Evolutionary conservation across 1,140 invertebrate species (phyloP).

Genomic region (Charaxes varanes): DNA sequence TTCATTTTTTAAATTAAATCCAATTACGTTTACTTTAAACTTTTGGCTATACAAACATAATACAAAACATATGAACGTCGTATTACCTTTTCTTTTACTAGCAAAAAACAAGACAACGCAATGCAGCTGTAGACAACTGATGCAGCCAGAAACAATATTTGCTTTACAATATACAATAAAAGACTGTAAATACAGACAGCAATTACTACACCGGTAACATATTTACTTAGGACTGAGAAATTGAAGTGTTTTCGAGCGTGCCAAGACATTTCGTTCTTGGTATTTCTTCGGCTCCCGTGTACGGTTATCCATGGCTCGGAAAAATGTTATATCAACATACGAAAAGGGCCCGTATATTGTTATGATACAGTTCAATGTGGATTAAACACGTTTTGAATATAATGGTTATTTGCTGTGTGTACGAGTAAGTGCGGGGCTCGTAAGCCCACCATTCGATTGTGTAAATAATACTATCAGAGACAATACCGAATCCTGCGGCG

Average conservation of each 20-base stretch:
- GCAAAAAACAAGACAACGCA: slow-evolving; percentile 31
- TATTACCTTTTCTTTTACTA: slow-evolving; percentile 47
- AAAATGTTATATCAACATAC: neutral
- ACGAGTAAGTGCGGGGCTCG: slow-evolving; percentile 31
- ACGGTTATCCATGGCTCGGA: slow-evolving; percentile 7
- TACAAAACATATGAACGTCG: slow-evolving; percentile 54
- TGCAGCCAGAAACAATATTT: slow-evolving; percentile 69
- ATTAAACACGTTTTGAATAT: slow-evolving; percentile 2
- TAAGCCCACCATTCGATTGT: slow-evolving; percentile 53
- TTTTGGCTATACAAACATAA: slow-evolving; percentile 24
- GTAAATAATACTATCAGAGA: slow-evolving; percentile 64
- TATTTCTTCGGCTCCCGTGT: slow-evolving; percentile 47
- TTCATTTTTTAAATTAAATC: slow-evolving; percentile 9
- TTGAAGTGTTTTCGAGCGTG: slow-evolving; percentile 68
- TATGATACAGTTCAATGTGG: slow-evolving; percentile 8
- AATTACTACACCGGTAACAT: slow-evolving; percentile 70
- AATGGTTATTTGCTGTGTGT: slow-evolving; percentile 6
- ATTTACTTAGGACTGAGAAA: slow-evolving; percentile 71
- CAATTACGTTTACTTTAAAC: slow-evolving; percentile 14
- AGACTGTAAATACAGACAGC: slow-evolving; percentile 65
- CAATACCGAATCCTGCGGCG: slow-evolving; percentile 59
- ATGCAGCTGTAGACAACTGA: slow-evolving; percentile 61
- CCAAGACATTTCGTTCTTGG: slow-evolving; percentile 61
- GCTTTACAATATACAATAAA: slow-evolving; percentile 69
- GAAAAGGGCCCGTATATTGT: slow-evolving; percentile 7